phyloP scores from a whole-genome alignment of 2,888 invertebrate species.

The Stenchaetothrips biformis region DNA sequence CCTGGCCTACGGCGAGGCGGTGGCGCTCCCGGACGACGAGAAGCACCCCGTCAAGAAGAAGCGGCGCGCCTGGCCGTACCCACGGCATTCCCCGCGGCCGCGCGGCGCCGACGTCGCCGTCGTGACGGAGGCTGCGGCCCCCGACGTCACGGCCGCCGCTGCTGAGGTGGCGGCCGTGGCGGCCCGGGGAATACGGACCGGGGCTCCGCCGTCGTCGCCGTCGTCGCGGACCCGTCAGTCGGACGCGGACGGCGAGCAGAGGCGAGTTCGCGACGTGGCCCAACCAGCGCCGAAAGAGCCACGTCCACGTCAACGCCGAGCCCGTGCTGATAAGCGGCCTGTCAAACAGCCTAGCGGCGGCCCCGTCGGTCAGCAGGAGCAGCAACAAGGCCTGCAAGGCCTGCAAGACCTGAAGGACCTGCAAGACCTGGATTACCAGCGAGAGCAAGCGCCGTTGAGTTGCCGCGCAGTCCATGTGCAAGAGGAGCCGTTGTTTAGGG shows the following conservation, averaged over 20 bases:
- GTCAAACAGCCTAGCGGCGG: neutral
- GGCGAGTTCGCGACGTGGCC: too few species aligned
- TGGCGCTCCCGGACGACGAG: neutral
- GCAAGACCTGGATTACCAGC: too few species aligned
- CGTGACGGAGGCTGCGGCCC: neutral
- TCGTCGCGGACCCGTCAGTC: too few species aligned
- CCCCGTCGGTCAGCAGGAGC: too few species aligned
- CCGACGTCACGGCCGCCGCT: neutral
- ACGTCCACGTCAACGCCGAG: neutral
- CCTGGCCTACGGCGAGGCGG: neutral
- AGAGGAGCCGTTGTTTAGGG: too few species aligned
- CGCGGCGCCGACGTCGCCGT: neutral
- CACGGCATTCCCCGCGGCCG: neutral
- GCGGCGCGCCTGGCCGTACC: neutral
- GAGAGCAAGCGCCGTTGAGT: too few species aligned
- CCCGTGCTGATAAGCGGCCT: neutral
- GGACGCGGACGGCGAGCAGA: too few species aligned
- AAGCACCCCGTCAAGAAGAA: slow-evolving; percentile 19
- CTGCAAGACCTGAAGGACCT: too few species aligned
- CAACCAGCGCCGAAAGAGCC: neutral
- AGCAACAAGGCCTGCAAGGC: too few species aligned
- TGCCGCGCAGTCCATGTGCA: too few species aligned
- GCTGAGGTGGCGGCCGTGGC: neutral
- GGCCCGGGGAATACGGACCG: too few species aligned
- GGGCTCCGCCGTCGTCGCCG: too few species aligned